Evolutionary conservation across 2,888 invertebrate species (phyloP).

Genomic region (Pelosia muscerda): DNA sequence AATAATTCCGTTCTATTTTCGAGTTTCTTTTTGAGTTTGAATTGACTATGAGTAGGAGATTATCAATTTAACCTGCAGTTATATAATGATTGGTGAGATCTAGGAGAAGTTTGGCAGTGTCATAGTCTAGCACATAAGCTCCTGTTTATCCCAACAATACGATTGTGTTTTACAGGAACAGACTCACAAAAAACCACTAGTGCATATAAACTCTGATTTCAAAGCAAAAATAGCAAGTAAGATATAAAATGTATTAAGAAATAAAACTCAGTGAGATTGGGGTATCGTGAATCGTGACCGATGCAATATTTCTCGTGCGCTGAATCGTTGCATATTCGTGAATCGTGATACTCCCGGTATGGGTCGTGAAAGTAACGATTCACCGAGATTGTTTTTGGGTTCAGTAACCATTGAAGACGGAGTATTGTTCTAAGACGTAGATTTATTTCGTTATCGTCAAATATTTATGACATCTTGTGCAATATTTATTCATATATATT

Average conservation of each 20-base stretch:
- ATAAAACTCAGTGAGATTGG: constrained; percentile 10
- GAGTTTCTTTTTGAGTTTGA: no score
- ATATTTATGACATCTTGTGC: neutral
- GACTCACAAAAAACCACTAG: neutral
- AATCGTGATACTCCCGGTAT: constrained; percentile 35
- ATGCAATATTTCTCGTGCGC: neutral
- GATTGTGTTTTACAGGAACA: no score
- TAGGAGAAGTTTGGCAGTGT: no score
- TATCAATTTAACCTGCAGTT: no score
- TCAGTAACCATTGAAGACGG: constrained; percentile 26
- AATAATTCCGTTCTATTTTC: no score
- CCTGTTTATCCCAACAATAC: no score
- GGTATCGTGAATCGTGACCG: neutral
- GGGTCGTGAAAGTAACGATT: constrained; percentile 31
- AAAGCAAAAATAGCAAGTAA: neutral
- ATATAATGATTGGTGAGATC: no score
- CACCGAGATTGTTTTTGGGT: constrained; percentile 21
- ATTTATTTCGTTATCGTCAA: neutral
- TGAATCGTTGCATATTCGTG: neutral
- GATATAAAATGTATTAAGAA: constrained; percentile 11
- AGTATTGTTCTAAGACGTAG: neutral
- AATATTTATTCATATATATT: neutral
- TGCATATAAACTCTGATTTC: neutral
- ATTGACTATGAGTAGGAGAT: neutral
- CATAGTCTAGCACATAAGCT: no score